Evolutionary conservation across 1,140 invertebrate genomes (phyloP), one percentile per base, ranked within the genome.

Genomic region (Drosophila punjabiensis): DNA sequence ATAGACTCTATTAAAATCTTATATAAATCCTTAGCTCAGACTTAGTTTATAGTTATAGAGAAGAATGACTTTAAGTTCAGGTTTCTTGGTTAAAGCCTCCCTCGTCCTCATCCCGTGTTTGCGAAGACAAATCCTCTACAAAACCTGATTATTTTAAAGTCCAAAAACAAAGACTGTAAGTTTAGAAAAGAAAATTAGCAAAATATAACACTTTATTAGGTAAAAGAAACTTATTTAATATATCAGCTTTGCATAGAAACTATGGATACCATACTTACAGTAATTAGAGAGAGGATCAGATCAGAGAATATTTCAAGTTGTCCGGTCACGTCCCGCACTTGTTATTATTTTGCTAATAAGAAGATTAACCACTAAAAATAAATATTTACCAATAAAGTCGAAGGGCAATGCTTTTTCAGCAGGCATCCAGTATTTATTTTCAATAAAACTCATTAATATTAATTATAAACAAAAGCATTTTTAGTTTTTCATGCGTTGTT

Each of bases 401-500:
- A 55, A 53, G 39, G 14, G 11, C 20, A 35, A 10, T 24, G 9
- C 52, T 10, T 39, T 63, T 68, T 70, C 68, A 70, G 37, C 68
- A 70, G 68, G 48, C 68, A 70, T 71, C 68, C 68, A 43, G 33
- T 69, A 56, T 71, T 71, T 71, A 71, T 71, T 71, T 71, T 68
- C 45, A 18, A 43, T 33, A 24, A 45, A 71, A 71, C 68, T 69
- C 48, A 56, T 71, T 71, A 69, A 71, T 69, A 69, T 43, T 69
- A 56, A 47, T 69, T 71, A 32, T 56, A 69, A 71, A 69, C 39
- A 56, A 71, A 69, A 71, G 50, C 68, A 30, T 47, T 48, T 35
- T 45, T 43, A 61, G 53, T 61, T 66, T 33, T 32, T 47, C 20
- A 48, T 48, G 33, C 32, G 13, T 43, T 20, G n/a, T 35, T 56